Evolutionary conservation across 2,113 vertebrate species (phyloP), one percentile per base, ranked within the genome.

Genomic region (Gracilinanus agilis): DNA sequence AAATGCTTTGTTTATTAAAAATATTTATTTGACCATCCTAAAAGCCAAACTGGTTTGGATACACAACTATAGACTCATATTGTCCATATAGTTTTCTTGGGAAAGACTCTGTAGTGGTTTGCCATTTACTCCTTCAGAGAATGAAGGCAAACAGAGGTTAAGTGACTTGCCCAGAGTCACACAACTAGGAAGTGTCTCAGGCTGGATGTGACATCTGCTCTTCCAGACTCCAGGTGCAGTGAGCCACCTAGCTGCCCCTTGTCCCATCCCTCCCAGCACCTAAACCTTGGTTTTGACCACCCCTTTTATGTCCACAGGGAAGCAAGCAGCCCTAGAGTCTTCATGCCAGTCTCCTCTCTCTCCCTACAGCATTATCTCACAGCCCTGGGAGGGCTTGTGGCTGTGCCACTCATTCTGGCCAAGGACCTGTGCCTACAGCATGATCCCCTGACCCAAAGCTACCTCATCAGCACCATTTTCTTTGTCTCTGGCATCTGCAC

Each of bases 391-490:
- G 99, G 99, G 3, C 99, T 99, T 0, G 98, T 99, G 90, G 99
- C 99, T 40, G 98, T 99, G 94, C 99, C 99, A 0, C 95, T 99
- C 94, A 99, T 99, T 96, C 97, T 99, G 97, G 99, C 99, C 96
- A 98, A 99, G 96, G 99, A 98, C 1, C 98, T 99, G 94, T 99
- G 99, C 97, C 98, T 99, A 94, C 99, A 99, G 95, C 99, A 99
- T 0, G 99, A 99, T n/a, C 97, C 98, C 11, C 98, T 99, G 97
- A 99, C 99, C 7, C 99, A 99, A 96, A 99, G 99, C 98, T 98
- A 99, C 97, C 99, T 99, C 96, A 99, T 99, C 98, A 99, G 99
- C 98, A 99, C 99, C 97, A 99, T 99, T 90, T 99, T 99, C 99
- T 99, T 99, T 23, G 99, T 99, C 96, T 99, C 99, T 0, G 99